Evolutionary conservation across 2,888 invertebrate genomes (phyloP).

Genomic region (Onchidella celtica): DNA sequence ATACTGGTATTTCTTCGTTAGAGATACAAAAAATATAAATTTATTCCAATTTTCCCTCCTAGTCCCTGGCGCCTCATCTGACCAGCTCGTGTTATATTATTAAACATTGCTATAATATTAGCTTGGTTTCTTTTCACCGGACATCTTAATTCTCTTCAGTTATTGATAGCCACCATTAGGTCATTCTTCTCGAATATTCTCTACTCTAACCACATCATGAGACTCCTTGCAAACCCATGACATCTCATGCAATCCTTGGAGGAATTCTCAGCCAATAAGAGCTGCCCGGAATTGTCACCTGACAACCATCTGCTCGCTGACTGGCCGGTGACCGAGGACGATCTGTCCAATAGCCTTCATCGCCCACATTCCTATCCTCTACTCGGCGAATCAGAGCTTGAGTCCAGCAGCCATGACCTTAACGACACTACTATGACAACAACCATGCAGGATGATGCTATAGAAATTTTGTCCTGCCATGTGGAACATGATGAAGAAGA

Average conservation of each 20-base stretch:
- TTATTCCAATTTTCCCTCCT: neutral
- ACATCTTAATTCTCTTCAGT: neutral
- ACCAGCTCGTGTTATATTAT: too few relatives aligned
- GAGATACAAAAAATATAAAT: neutral
- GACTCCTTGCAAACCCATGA: neutral
- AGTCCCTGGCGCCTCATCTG: neutral
- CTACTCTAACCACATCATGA: neutral
- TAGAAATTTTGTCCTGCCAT: slow-evolving; percentile 60
- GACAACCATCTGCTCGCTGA: slow-evolving; percentile 26
- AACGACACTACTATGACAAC: slow-evolving; percentile 54
- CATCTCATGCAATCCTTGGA: slow-evolving; percentile 33
- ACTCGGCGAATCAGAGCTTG: slow-evolving; percentile 14
- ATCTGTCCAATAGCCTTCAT: neutral
- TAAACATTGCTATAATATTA: neutral
- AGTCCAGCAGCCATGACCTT: slow-evolving; percentile 19
- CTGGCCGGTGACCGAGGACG: neutral
- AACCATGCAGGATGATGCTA: slow-evolving; percentile 57
- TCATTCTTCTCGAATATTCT: neutral
- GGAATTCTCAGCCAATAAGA: slow-evolving; percentile 43
- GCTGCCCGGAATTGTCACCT: slow-evolving; percentile 39
- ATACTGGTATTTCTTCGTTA: too few relatives aligned
- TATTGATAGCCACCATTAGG: neutral
- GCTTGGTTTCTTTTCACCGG: neutral
- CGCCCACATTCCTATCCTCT: slow-evolving; percentile 4
- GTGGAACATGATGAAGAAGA: slow-evolving; percentile 54